phyloP scores from a whole-genome alignment of 2,888 invertebrate genomes.

The Sinodicranocentrus sp. region DNA sequence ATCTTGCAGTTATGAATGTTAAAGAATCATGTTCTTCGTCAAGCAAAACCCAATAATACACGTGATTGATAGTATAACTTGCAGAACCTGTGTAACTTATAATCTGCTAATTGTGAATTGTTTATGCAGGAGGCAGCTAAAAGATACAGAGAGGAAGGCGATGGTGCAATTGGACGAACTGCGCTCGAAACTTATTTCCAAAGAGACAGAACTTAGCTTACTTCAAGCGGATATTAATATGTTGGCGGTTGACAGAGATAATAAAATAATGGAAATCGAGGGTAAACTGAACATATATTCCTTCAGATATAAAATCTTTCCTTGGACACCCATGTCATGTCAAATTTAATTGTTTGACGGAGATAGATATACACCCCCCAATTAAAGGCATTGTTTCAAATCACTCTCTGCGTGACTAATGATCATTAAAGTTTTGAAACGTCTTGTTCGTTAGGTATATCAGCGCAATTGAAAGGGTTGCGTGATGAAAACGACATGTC shows the following conservation, averaged over 20 bases:
- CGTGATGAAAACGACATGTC: slow-evolving; percentile 84
- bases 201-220: slow-evolving; percentile 75
- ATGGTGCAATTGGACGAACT: slow-evolving; percentile 75
- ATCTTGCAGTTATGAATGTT: no score
- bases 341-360: not conserved
- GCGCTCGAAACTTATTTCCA: slow-evolving; percentile 74
- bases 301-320: no score
- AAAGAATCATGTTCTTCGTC: no score
- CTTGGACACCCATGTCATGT: not conserved
- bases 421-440: not conserved
- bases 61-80: no score
- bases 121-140: slow-evolving; percentile 75
- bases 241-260: slow-evolving; percentile 75
- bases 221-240: slow-evolving; percentile 75
- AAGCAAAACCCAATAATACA: no score
- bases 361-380: not conserved
- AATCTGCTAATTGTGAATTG: no score
- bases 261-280: slow-evolving; percentile 76
- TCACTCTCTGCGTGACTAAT: not conserved
- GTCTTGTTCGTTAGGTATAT: slow-evolving; percentile 80
- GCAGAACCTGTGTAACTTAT: no score
- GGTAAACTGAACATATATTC: slow-evolving; percentile 71
- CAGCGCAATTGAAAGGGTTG: slow-evolving; percentile 83
- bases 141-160: slow-evolving; percentile 75
- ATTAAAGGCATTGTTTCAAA: no score